A percentile compares a stretch with the other conserved stretches of the same genome.
These are phyloP conservation scores for Sebastes cheni DNA, from an alignment of 2,797 vertebrate species.

Conservation along the genomic window DNA sequence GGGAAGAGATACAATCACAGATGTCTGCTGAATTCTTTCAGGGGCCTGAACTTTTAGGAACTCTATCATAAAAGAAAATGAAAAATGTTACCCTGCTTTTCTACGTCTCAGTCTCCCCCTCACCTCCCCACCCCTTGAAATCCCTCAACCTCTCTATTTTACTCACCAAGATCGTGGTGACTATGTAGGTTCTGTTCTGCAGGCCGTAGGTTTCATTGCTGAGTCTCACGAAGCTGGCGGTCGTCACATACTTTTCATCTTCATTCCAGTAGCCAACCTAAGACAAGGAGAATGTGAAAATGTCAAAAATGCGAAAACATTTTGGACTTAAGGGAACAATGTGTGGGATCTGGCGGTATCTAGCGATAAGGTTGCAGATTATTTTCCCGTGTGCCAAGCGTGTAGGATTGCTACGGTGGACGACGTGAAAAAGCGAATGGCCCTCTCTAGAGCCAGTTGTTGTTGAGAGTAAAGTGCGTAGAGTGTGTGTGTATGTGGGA, in stretches of 20 bases:
- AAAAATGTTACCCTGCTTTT: slow-evolving; percentile 31
- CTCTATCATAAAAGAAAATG: slow-evolving; percentile 52
- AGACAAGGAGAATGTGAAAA: neutral
- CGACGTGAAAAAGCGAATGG: no score
- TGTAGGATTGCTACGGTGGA: no score
- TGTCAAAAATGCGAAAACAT: neutral
- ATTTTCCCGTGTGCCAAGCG: no score
- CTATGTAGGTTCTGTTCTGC: slow-evolving; percentile 96
- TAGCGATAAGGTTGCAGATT: no score
- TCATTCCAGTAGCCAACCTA: slow-evolving; percentile 99
- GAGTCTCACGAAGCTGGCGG: slow-evolving; percentile 85
- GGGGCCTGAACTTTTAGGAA: slow-evolving; percentile 43
- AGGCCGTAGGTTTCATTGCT: slow-evolving; percentile 91
- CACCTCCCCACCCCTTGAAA: neutral
- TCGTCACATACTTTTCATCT: slow-evolving; percentile 94
- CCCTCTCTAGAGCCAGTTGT: no score
- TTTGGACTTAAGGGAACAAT: neutral
- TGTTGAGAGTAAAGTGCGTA: no score
- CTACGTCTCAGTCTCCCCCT: neutral
- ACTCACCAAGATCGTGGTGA: slow-evolving; percentile 97
- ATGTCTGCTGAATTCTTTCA: slow-evolving; percentile 37
- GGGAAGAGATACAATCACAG: slow-evolving; percentile 43
- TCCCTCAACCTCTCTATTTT: slow-evolving; percentile 1
- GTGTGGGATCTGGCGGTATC: no score
- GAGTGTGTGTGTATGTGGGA: no score